These are phyloP conservation scores for Hecatera dysodea DNA, from an alignment of 2,888 invertebrate genomes.

Conservation along the genomic window DNA sequence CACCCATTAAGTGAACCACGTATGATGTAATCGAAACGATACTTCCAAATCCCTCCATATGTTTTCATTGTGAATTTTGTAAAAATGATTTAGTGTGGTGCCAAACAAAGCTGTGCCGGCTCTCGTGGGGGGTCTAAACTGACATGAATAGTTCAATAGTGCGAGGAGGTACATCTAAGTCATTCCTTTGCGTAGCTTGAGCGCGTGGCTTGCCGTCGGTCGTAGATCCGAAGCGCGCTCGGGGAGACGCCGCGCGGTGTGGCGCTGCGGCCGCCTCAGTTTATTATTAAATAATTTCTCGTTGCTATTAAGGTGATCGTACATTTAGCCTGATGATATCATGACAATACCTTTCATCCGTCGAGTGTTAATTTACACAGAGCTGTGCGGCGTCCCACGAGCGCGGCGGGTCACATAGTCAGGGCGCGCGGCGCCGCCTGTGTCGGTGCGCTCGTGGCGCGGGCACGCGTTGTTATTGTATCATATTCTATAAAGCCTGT, in stretches of 20 bases:
- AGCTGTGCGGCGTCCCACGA: conserved; percentile 21
- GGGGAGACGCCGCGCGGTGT: conserved; percentile 26
- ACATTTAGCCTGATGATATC: conserved; percentile 52
- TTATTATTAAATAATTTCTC: conserved; percentile 41
- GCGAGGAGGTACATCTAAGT: conserved; percentile 78
- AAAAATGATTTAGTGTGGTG: conserved; percentile 67
- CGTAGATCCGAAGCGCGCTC: conserved; percentile 38
- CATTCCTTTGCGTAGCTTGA: conserved; percentile 81
- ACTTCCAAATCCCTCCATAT: conserved; percentile 77
- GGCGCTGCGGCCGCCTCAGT: conserved; percentile 15
- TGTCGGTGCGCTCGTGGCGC: conserved; percentile 1
- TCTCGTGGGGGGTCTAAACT: conserved; percentile 46
- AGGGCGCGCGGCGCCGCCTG: not conserved
- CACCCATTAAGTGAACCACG: conserved; percentile 48
- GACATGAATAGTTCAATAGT: conserved; percentile 50
- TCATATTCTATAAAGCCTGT: conserved; percentile 84
- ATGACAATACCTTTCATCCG: conserved; percentile 63
- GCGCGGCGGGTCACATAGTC: not conserved
- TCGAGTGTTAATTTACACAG: conserved; percentile 54
- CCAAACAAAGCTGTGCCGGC: conserved; percentile 58
- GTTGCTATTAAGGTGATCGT: conserved; percentile 31
- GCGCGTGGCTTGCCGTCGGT: conserved; percentile 66
- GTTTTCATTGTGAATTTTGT: conserved; percentile 60
- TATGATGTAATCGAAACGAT: conserved; percentile 63
- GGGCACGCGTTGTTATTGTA: conserved; percentile 77